Evolutionary conservation across 2,113 vertebrate genomes (phyloP), one percentile per base, ranked within the genome.

Genomic region (Embiotoca jacksoni): DNA sequence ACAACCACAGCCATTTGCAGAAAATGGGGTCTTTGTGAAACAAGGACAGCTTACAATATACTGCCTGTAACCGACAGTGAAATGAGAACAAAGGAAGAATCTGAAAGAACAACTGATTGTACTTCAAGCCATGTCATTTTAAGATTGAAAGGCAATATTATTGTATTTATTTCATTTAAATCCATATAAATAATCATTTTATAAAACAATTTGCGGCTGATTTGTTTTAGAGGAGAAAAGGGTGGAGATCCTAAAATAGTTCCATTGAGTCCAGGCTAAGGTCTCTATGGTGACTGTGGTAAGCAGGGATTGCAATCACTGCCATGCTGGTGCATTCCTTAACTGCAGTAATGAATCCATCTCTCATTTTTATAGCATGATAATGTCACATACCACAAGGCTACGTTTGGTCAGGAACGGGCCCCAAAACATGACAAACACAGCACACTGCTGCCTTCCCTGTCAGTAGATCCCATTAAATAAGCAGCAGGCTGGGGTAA

Each of bases 311-410:
- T 62, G 63, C 49, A 62, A 63, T 81, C 75, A 54, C 60, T 72
- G 73, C 58, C 77, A 60, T 67, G 7, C 33, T 69, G 54, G 35
- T 82, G 69, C 41, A 80, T 91, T 69, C 36, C 36, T 75, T 79
- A 73, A 72, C 73, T 53, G 60, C 64, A 71, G 55, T 60, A 77
- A 80, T 80, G 52, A 83, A 62, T 72, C 57, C 36, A 80, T 84
- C 59, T 67, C 62, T 84, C 53, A 63, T 63, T 86, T 87, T 78
- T 72, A 81, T 75, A 65, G 62, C 59, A 82, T 70, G 63, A 71
- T 68, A 73, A 89, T 77, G 79, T 84, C 81, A 71, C 70, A 75
- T 39, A 71, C 35, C 59, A 63, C 72, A 82, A 80, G 65, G 69
- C 81, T 76, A 36, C 5, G 11, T 31, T 64, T 73, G 70, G 75